A percentile compares a stretch with the other conserved stretches of the same genome.
These are phyloP conservation scores for Mesorhabditis sp. DNA, from an alignment of 2,888 invertebrate genomes.

Conservation along the genomic window DNA sequence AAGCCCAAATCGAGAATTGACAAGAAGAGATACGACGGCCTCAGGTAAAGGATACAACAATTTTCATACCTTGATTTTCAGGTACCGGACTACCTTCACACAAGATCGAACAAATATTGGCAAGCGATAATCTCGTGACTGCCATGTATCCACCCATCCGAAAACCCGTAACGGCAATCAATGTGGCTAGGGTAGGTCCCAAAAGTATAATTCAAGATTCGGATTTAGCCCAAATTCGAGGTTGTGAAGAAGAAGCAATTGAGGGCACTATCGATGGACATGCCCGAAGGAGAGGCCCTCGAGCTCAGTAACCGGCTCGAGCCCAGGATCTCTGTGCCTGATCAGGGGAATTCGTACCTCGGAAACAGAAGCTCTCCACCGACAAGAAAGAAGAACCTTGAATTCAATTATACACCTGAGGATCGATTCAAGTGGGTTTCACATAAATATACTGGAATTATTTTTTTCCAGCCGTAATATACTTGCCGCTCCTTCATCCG, in stretches of 20 bases:
- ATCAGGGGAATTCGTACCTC: no score
- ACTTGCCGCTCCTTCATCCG: no score
- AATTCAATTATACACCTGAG: no score
- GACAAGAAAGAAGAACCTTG: no score
- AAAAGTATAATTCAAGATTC: background rate
- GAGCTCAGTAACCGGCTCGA: slow-evolving; percentile 10
- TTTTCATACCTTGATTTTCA: slow-evolving; percentile 6
- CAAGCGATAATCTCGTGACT: slow-evolving; percentile 45
- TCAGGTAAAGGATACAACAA: slow-evolving; percentile 11
- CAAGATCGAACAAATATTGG: slow-evolving; percentile 15
- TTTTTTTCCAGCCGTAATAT: no score
- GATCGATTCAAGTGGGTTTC: no score
- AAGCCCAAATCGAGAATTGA: background rate
- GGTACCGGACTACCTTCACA: background rate
- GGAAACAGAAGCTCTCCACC: no score
- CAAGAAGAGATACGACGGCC: slow-evolving; percentile 9
- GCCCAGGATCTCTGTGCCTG: background rate
- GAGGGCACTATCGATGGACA: slow-evolving; percentile 36
- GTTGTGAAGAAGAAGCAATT: slow-evolving; percentile 36
- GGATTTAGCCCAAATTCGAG: slow-evolving; percentile 35
- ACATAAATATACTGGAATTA: no score
- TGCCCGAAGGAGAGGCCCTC: slow-evolving; percentile 22
- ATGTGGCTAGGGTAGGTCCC: slow-evolving; percentile 18
- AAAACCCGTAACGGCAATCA: slow-evolving; percentile 15
- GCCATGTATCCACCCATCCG: slow-evolving; percentile 52